These are phyloP conservation scores for Stenotaenia linearis DNA, from an alignment of 2,888 invertebrate genomes.

Conservation along the genomic window DNA sequence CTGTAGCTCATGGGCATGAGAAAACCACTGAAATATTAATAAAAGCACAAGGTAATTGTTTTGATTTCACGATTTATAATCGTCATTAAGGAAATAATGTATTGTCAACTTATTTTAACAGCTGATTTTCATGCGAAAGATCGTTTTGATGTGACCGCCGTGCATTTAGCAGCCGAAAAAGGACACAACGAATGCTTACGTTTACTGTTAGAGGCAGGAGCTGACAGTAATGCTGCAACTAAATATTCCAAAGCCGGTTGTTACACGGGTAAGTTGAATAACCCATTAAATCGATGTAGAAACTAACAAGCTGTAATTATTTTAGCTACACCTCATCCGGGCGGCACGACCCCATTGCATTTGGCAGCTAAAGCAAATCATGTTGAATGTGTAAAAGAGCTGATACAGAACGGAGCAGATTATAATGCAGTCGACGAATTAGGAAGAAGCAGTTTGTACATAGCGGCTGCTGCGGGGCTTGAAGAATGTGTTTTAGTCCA, in stretches of 20 bases:
- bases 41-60: slow-evolving; percentile 40
- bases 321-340: slow-evolving; percentile 43
- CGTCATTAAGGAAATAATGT: not conserved
- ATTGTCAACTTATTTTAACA: slow-evolving; percentile 37
- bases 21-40: slow-evolving; percentile 41
- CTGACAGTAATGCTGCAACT: slow-evolving; percentile 43
- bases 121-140: slow-evolving; percentile 45
- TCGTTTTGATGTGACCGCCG: slow-evolving; percentile 45
- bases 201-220: slow-evolving; percentile 43
- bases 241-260: slow-evolving; percentile 45
- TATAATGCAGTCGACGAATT: slow-evolving; percentile 46
- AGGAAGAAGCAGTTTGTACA: slow-evolving; percentile 44
- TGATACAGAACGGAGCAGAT: slow-evolving; percentile 46
- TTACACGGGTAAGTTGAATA: slow-evolving; percentile 42
- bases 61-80: no score
- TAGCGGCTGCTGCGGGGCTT: slow-evolving; percentile 43
- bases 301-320: slow-evolving; percentile 26
- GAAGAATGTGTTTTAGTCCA: slow-evolving; percentile 43
- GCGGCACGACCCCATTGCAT: slow-evolving; percentile 46
- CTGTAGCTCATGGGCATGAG: slow-evolving; percentile 40
- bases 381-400: slow-evolving; percentile 42
- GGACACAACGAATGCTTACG: slow-evolving; percentile 43
- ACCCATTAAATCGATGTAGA: not conserved
- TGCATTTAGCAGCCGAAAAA: slow-evolving; percentile 45
- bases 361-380: slow-evolving; percentile 44